These are phyloP conservation scores for Paramisgurnus dabryanus DNA, from an alignment of 2,113 vertebrate species.

Conservation along the genomic window DNA sequence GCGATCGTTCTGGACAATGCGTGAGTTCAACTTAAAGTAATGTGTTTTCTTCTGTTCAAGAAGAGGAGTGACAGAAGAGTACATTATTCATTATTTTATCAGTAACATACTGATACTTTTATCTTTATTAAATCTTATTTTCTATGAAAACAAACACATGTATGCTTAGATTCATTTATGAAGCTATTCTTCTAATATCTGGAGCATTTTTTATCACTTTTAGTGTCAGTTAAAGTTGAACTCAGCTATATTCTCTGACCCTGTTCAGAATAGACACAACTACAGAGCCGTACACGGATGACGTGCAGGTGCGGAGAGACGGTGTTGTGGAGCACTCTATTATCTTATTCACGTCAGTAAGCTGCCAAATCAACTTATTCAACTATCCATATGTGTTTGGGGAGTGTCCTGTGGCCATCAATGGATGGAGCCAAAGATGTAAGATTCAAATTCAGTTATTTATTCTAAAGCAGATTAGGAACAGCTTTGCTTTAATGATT, in stretches of 20 bases:
- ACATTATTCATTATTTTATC: too few species aligned
- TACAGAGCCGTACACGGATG: constrained; percentile 47
- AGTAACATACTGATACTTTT: too few species aligned
- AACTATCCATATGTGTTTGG: constrained; percentile 70
- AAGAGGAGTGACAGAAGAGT: too few species aligned
- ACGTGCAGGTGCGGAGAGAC: constrained; percentile 62
- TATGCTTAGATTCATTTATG: too few species aligned
- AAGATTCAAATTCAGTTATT: background rate
- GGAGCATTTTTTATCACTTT: too few species aligned
- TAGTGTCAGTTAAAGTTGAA: too few species aligned
- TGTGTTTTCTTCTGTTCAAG: too few species aligned
- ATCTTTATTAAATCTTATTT: too few species aligned
- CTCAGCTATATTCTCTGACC: background rate
- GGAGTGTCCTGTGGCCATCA: constrained; percentile 66
- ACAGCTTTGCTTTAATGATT: too few species aligned
- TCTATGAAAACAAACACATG: too few species aligned
- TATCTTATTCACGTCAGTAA: constrained; percentile 58
- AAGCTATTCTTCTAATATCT: too few species aligned
- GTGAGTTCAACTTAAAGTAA: constrained; percentile 54
- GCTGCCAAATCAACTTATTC: constrained; percentile 72
- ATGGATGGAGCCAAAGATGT: constrained; percentile 55
- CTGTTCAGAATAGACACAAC: constrained; percentile 55
- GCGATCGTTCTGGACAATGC: constrained; percentile 67
- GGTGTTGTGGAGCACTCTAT: constrained; percentile 59
- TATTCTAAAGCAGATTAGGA: too few species aligned